Evolutionary conservation across 1,140 invertebrate genomes (phyloP), one percentile per base, ranked within the genome.

Genomic region (Rhopalosiphum maidis): DNA sequence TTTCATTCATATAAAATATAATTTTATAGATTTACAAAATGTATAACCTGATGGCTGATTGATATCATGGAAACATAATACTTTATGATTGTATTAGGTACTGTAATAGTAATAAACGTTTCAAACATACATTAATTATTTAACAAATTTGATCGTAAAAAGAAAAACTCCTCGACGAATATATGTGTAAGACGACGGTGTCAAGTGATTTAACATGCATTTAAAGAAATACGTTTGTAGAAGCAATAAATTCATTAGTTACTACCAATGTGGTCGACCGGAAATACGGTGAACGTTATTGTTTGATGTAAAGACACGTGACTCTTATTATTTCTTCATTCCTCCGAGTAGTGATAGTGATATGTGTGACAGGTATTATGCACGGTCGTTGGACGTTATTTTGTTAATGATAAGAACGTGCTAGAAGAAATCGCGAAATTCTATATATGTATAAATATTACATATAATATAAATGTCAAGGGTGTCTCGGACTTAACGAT

Each of bases 171-270:
- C 37, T 68, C 60, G 25, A 77, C 15, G 46, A 11, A n/a, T 43
- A 51, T 51, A 51, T 21, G 2, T 51, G 48, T 51, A 37, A n/a
- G 41, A 85, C 9, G 25, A 85, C 60, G 60, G 51, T 30, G 88
- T 90, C 54, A 41, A 90, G 21, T 41, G 54, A 90, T 90, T 54
- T 46, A 86, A 86, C 48, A 87, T n/a, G 43, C 86, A 37, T 55
- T 37, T 37, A 37, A 37, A 89, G 11, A 54, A 30, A 35, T 54
- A 54, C 87, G 1, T 90, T 30, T 60, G 88, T 90, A 60, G 23
- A 25, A 15, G 88, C 51, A 7, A 90, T 55, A 90, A 90, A 90
- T 90, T 90, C 88, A 90, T 90, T 90, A 90, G 88, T 90, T 60
- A 90, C 88, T 90, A 41, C 54, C 88, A 35, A 54, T 9, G 54